Conservation (phyloP, 1,140 invertebrate genomes). For the Drosophila neocordata region DNA sequence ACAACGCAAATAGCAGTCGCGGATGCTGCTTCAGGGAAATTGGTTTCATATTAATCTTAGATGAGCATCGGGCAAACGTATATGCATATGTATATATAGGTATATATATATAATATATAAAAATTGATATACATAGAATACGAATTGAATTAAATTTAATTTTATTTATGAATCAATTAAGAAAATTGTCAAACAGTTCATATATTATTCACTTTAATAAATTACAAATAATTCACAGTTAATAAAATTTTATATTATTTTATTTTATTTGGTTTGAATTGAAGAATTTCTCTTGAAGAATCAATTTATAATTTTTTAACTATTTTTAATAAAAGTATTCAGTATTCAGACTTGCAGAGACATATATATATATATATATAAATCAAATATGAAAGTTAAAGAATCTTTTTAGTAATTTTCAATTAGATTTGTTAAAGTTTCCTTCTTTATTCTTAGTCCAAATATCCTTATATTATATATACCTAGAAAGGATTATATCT, state of each 20-base stretch:
- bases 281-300: too few relatives aligned
- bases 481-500: too few relatives aligned
- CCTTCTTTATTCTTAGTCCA: too few relatives aligned
- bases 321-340: too few relatives aligned
- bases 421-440: too few relatives aligned
- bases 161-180: slow-evolving; percentile 2
- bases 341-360: too few relatives aligned
- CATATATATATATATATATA: too few relatives aligned
- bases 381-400: too few relatives aligned
- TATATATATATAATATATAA: neutral
- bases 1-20: slow-evolving; percentile 2
- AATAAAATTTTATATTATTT: neutral
- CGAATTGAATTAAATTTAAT: slow-evolving; percentile 11
- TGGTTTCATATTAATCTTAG: slow-evolving; percentile 12
- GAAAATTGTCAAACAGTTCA: neutral
- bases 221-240: neutral
- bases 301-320: too few relatives aligned
- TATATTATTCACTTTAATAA: slow-evolving; percentile 2
- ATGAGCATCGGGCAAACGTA: neutral
- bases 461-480: too few relatives aligned
- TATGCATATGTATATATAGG: neutral
- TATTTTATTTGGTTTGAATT: too few relatives aligned
- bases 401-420: too few relatives aligned
- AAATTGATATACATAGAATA: neutral
- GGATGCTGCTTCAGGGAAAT: slow-evolving; percentile 7